These are phyloP conservation scores for Stenoptilia bipunctidactyla DNA, from an alignment of 2,888 invertebrate genomes.

Conservation along the genomic window DNA sequence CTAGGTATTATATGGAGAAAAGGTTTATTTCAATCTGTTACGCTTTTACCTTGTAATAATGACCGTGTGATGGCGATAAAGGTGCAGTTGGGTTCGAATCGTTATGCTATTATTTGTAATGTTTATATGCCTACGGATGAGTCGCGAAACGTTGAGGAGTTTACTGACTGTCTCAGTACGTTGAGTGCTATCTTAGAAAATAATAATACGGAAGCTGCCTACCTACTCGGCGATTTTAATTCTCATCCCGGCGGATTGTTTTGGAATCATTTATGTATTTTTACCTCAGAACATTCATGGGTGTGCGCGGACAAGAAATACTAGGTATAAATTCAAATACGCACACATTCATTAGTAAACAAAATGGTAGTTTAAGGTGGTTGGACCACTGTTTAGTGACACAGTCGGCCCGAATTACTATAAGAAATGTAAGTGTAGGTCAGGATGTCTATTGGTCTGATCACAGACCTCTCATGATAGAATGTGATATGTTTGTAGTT, in stretches of 20 bases:
- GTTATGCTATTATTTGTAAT: not conserved
- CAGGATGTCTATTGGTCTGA: too few species aligned
- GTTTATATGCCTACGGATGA: conserved; percentile 3
- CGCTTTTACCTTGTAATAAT: conserved; percentile 2
- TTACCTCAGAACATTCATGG: not conserved
- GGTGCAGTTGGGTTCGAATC: not conserved
- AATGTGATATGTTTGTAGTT: too few species aligned
- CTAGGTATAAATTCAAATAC: too few species aligned
- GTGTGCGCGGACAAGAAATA: conserved; percentile 1
- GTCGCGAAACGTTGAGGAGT: not conserved
- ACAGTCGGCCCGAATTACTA: too few species aligned
- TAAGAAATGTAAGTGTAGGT: too few species aligned
- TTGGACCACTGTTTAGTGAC: too few species aligned
- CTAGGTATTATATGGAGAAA: conserved; percentile 13
- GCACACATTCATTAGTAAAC: too few species aligned
- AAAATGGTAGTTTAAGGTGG: too few species aligned
- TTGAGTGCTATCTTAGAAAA: not conserved
- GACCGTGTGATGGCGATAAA: not conserved
- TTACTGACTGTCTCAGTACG: not conserved
- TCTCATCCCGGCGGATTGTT: not conserved
- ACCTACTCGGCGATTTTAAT: conserved; percentile 2
- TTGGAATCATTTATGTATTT: not conserved
- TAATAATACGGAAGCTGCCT: conserved; percentile 1
- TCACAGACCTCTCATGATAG: too few species aligned
- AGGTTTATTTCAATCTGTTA: conserved; percentile 3